Percentiles rank a stretch among this genome's conserved stretches.
Evolutionary conservation across 2,113 vertebrate genomes (phyloP).

Genomic region (Microtus pennsylvanicus): DNA sequence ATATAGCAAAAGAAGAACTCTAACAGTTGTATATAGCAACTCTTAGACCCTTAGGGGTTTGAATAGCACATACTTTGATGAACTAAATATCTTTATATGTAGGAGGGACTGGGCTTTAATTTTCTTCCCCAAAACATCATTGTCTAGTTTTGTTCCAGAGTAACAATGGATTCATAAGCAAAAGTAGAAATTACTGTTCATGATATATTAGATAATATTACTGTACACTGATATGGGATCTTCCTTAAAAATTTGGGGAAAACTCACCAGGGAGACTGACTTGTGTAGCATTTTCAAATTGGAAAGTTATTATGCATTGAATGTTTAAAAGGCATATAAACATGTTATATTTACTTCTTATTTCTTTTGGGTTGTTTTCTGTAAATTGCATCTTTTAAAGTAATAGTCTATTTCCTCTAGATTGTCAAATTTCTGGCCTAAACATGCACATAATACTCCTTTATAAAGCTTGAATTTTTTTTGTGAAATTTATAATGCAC

Average conservation of each 20-base stretch:
- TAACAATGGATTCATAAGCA: not conserved
- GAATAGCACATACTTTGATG: not conserved
- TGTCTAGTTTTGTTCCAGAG: not conserved
- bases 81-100: not conserved
- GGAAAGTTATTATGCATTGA: not conserved
- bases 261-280: not conserved
- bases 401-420: not conserved
- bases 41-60: not conserved
- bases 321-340: not conserved
- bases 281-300: not conserved
- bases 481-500: not conserved
- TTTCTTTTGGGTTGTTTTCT: not conserved
- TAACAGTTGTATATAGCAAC: not conserved
- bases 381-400: not conserved
- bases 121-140: not conserved
- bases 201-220: not conserved
- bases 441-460: not conserved
- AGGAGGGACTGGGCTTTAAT: not conserved
- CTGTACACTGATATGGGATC: not conserved
- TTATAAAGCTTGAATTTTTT: not conserved
- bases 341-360: not conserved
- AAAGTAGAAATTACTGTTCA: not conserved
- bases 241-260: not conserved
- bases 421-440: not conserved
- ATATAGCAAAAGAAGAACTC: not conserved